Conservation (phyloP, 2,113 vertebrate species). For the Diadophis punctatus region DNA sequence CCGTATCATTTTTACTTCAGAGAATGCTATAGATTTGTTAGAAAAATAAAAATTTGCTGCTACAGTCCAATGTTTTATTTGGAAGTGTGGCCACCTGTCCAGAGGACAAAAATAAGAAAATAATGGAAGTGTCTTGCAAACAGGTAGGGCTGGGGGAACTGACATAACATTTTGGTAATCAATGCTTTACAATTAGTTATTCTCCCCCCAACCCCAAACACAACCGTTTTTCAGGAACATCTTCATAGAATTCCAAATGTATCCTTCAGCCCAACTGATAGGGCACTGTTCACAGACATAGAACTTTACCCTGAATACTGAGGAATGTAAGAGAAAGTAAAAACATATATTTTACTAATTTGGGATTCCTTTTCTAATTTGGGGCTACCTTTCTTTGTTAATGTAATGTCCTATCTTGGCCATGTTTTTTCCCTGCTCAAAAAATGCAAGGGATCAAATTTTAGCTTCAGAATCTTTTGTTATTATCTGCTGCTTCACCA, state of each 20-base stretch:
- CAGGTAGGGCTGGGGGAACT: background rate
- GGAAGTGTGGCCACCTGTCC: background rate
- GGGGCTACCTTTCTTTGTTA: background rate
- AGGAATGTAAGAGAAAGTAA: background rate
- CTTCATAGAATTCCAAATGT: background rate
- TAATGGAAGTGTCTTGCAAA: background rate
- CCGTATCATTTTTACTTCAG: background rate
- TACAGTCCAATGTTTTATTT: background rate
- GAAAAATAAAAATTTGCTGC: background rate
- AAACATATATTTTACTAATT: background rate
- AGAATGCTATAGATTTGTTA: background rate
- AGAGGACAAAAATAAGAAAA: background rate
- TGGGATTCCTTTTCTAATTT: background rate
- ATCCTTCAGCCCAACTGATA: background rate
- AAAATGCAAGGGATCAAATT: background rate
- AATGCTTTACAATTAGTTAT: background rate
- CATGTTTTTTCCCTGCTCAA: background rate
- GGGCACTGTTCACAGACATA: background rate
- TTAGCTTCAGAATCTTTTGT: constrained; percentile 4
- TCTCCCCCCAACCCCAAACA: background rate
- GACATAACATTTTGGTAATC: background rate
- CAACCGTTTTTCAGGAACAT: background rate
- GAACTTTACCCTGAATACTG: background rate
- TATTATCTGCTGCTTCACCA: background rate
- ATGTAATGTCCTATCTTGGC: background rate